A percentile compares a stretch with the other conserved stretches of the same genome.
Conservation (phyloP, 2,888 invertebrate species). For the Xylocampa areola region DNA sequence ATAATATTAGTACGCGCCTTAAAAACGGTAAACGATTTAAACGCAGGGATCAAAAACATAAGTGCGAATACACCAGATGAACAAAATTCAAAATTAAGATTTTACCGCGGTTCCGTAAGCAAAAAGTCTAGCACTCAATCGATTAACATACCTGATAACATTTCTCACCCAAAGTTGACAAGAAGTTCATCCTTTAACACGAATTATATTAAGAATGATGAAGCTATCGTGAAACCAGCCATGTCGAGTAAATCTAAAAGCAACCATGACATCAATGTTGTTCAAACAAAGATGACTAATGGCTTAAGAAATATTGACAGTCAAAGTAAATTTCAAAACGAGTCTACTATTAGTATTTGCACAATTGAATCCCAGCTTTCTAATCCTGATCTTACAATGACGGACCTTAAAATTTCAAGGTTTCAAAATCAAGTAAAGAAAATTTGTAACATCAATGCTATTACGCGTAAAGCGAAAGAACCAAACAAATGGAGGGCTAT, state of each 20-base stretch:
- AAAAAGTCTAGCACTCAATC: slow-evolving; percentile 56
- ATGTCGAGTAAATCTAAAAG: slow-evolving; percentile 71
- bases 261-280: slow-evolving; percentile 68
- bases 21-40: slow-evolving; percentile 79
- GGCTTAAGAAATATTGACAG: slow-evolving; percentile 47
- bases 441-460: slow-evolving; percentile 44
- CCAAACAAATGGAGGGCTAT: slow-evolving; percentile 91
- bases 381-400: slow-evolving; percentile 54
- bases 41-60: slow-evolving; percentile 68
- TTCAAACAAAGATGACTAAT: slow-evolving; percentile 45
- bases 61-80: slow-evolving; percentile 54
- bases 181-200: slow-evolving; percentile 77
- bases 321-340: slow-evolving; percentile 53
- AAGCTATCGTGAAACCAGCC: slow-evolving; percentile 30
- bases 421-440: slow-evolving; percentile 50
- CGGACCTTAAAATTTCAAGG: slow-evolving; percentile 46
- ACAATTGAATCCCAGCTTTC: slow-evolving; percentile 69
- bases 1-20: slow-evolving; percentile 90
- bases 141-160: slow-evolving; percentile 55
- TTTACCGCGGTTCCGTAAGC: slow-evolving; percentile 70
- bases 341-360: slow-evolving; percentile 74
- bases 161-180: slow-evolving; percentile 58
- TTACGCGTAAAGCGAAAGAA: slow-evolving; percentile 67
- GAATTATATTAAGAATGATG: slow-evolving; percentile 43
- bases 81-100: slow-evolving; percentile 72